Evolutionary conservation across 2,888 invertebrate genomes (phyloP), one percentile per base, ranked within the genome.

Genomic region (Melinaea menophilus): DNA sequence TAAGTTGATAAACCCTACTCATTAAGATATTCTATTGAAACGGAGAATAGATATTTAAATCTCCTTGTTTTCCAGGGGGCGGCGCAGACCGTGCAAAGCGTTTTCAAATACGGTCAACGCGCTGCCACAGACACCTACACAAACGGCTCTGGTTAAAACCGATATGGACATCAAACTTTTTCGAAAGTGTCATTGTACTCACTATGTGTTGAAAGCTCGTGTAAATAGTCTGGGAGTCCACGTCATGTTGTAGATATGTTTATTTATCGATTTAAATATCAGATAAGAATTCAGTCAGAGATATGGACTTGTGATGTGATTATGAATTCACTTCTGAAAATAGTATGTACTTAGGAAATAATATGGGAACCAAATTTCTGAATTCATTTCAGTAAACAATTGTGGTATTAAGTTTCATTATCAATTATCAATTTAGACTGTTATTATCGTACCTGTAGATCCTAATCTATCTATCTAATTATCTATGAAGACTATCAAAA

Each of bases 81-180:
- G 71, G 94, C 95, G 33, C 92, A 93, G 74, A 93, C 94, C 33
- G 92, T 95, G 71, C 94, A 94, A 81, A 92, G 90, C 64, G 92
- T 94, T 69, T 91, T 94, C 66, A 88, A 91, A 65, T 91, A 92
- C 4, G 92, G 92, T 47, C 92, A 92, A 69, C 80, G 90, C 65
- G 88, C 85, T 2, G 90, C 92, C 5, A 85, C 90, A 1, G 91
- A 91, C 67, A 90, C 83, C 61, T 90, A 92, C 77, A 76, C 81
- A 34, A 85, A 81, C 66, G 92, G 91, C 2, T 90, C 91, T 0
- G 90, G 86, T 22, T 86, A 84, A 5, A 84, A 86, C 86, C 62
- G 58, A 47, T 63, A 68, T 67, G 82, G 80, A 87, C 83, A 84
- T 71, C 64, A 84, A 86, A 84, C 88, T 88, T 88, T 88, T 84